Conservation (phyloP, 1,140 invertebrate species). For the Anastrepha obliqua region DNA sequence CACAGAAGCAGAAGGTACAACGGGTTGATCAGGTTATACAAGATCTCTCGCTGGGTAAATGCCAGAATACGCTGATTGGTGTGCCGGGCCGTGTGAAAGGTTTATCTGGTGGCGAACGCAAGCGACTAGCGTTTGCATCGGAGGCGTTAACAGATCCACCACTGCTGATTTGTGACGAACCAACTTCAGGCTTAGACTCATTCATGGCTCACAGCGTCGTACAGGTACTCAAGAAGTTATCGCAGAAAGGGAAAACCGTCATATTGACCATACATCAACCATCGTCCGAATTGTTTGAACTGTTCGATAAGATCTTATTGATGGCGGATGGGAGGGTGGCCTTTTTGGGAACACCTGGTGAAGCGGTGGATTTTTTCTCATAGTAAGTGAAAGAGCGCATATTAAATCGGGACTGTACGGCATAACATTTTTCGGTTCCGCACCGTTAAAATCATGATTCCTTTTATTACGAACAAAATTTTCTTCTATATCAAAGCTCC, state of each 20-base stretch:
- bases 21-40: constrained; percentile 89
- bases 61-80: constrained; percentile 91
- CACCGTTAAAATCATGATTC: no score
- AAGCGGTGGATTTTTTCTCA: constrained; percentile 88
- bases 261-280: constrained; percentile 97
- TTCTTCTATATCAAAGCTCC: no score
- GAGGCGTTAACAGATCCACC: constrained; percentile 96
- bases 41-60: constrained; percentile 89
- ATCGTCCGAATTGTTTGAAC: constrained; percentile 92
- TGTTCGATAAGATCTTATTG: constrained; percentile 93
- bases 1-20: constrained; percentile 83
- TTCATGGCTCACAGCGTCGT: constrained; percentile 93
- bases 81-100: constrained; percentile 90
- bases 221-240: constrained; percentile 86
- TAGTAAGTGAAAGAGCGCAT: constrained; percentile 78
- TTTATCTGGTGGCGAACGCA: constrained; percentile 96
- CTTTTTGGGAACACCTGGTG: constrained; percentile 88
- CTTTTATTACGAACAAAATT: no score
- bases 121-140: constrained; percentile 95
- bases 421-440: no score
- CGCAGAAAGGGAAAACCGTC: constrained; percentile 91
- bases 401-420: no score
- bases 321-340: constrained; percentile 95
- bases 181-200: constrained; percentile 91
- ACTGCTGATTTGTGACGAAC: constrained; percentile 97